Evolutionary conservation across 2,888 invertebrate species (phyloP).

Genomic region (Spisula solida): DNA sequence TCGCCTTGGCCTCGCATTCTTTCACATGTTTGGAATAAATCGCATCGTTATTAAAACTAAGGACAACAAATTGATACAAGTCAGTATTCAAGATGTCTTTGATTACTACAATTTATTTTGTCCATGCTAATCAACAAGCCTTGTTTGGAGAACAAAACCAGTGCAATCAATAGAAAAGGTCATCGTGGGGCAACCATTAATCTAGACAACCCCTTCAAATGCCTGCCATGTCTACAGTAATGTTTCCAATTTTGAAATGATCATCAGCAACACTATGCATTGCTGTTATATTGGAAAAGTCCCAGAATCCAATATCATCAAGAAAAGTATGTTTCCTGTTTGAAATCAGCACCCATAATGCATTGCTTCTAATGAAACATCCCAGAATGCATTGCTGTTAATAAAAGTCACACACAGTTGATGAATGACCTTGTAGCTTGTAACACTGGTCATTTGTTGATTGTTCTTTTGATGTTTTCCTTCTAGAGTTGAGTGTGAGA

Average conservation of each 20-base stretch:
- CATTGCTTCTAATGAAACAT: slow-evolving; percentile 8
- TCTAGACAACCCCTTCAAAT: slow-evolving; percentile 45
- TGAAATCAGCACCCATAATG: slow-evolving; percentile 24
- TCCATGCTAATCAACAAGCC: slow-evolving; percentile 57
- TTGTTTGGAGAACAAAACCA: slow-evolving; percentile 53
- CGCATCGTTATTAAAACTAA: slow-evolving; percentile 58
- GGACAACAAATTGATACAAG: slow-evolving; percentile 66
- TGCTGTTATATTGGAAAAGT: neutral
- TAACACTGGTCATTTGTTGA: slow-evolving; percentile 42
- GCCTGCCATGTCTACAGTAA: slow-evolving; percentile 58
- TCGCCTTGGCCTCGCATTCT: slow-evolving; percentile 33
- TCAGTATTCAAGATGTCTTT: slow-evolving; percentile 40
- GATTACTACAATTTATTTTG: slow-evolving; percentile 64
- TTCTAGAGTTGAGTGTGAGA: neutral
- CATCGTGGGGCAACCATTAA: slow-evolving; percentile 60
- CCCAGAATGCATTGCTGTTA: slow-evolving; percentile 44
- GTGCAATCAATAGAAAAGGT: slow-evolving; percentile 54
- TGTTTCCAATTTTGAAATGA: slow-evolving; percentile 50
- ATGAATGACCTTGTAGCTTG: slow-evolving; percentile 49
- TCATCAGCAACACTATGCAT: neutral
- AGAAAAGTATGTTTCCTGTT: slow-evolving; percentile 19
- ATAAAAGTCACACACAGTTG: slow-evolving; percentile 49
- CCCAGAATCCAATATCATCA: slow-evolving; percentile 19
- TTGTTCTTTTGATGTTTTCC: slow-evolving; percentile 29
- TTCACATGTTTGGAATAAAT: slow-evolving; percentile 56